phyloP scores from a whole-genome alignment of 2,888 invertebrate genomes.

The Sarcophaga variegata region DNA sequence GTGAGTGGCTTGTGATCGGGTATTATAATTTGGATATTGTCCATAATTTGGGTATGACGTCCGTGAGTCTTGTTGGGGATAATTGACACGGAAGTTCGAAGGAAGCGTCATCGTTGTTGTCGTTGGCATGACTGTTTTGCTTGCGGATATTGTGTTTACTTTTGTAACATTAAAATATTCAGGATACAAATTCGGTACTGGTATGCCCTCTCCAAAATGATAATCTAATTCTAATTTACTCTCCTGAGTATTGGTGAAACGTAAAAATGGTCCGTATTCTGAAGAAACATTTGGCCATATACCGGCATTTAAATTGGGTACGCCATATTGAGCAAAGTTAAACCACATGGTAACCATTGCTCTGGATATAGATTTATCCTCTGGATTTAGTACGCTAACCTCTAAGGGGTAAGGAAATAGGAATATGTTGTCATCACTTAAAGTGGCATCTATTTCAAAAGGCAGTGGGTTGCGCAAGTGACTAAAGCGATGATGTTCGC shows the following conservation, averaged over 20 bases:
- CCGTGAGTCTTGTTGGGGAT: conserved; percentile 27
- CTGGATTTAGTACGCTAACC: conserved; percentile 77
- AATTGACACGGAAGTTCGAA: conserved; percentile 16
- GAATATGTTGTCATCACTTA: conserved; percentile 85
- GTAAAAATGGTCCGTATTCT: conserved; percentile 79
- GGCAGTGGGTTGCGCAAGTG: conserved; percentile 78
- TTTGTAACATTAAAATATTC: conserved; percentile 69
- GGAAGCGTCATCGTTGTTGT: conserved; percentile 32
- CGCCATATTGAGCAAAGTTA: conserved; percentile 77
- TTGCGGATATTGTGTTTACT: conserved; percentile 36
- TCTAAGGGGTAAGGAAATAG: conserved; percentile 82
- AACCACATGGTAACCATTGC: conserved; percentile 81
- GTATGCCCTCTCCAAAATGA: conserved; percentile 80
- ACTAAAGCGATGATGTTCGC: conserved; percentile 80
- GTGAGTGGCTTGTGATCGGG: conserved; percentile 42
- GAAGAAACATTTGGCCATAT: conserved; percentile 77
- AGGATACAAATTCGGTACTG: conserved; percentile 75
- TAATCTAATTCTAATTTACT: conserved; percentile 75
- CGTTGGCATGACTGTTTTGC: conserved; percentile 13
- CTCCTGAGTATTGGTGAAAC: conserved; percentile 75
- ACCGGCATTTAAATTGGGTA: conserved; percentile 73
- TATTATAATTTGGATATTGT: conserved; percentile 48
- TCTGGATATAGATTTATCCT: conserved; percentile 80
- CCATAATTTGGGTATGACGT: conserved; percentile 48
- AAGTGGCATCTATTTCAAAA: conserved; percentile 83